Percentiles rank a stretch among this genome's conserved stretches.
Conservation (phyloP, 2,113 vertebrate species). For the Podarcis muralis region DNA sequence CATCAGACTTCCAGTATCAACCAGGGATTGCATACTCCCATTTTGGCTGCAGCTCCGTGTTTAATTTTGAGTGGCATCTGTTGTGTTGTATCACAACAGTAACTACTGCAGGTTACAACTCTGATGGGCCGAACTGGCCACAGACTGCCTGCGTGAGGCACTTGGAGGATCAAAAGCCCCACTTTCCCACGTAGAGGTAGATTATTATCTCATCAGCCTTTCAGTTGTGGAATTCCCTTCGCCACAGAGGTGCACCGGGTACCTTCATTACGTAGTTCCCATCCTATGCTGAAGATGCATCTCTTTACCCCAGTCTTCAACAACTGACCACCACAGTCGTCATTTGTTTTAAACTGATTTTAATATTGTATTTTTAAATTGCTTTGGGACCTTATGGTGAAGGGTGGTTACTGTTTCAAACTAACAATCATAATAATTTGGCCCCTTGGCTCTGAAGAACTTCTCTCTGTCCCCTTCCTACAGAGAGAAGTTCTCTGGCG, state of each 20-base stretch:
- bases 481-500: no score
- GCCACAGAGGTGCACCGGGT: not conserved
- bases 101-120: not conserved
- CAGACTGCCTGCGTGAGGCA: not conserved
- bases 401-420: no score
- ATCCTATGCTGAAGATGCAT: not conserved
- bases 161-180: not conserved
- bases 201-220: not conserved
- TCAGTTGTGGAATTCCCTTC: not conserved
- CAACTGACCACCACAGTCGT: no score
- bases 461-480: not conserved
- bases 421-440: no score
- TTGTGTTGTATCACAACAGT: not conserved
- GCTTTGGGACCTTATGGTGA: no score
- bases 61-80: not conserved
- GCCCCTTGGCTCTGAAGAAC: not conserved
- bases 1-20: not conserved
- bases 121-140: no score
- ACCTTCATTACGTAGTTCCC: no score
- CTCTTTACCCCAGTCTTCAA: not conserved
- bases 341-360: no score
- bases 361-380: no score
- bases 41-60: not conserved
- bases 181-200: not conserved
- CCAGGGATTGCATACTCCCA: not conserved